phyloP scores from a whole-genome alignment of 2,888 invertebrate genomes.

The Alsophila aescularia region DNA sequence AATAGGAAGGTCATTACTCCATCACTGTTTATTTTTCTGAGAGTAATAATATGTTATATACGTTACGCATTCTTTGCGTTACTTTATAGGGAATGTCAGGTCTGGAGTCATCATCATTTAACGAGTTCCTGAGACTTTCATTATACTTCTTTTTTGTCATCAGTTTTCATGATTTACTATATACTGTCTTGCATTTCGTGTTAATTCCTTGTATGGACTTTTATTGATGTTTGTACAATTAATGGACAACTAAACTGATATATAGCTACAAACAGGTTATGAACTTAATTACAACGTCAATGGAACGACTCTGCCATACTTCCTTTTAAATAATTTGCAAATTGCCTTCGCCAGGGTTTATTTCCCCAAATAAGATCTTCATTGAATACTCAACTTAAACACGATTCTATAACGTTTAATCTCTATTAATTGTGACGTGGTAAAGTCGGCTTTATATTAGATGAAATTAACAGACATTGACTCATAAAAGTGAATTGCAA shows the following conservation, averaged over 20 bases:
- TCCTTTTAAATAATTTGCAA: slow-evolving; percentile 55
- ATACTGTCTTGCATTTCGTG: not conserved
- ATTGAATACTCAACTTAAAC: slow-evolving; percentile 33
- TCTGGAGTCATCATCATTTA: slow-evolving; percentile 70
- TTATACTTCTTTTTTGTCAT: not conserved
- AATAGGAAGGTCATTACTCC: slow-evolving; percentile 37
- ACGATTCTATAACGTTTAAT: slow-evolving; percentile 4
- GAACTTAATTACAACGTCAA: slow-evolving; percentile 43
- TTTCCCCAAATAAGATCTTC: slow-evolving; percentile 50
- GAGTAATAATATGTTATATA: slow-evolving; percentile 69
- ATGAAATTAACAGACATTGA: no score
- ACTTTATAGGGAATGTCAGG: slow-evolving; percentile 57
- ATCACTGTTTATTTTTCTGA: slow-evolving; percentile 48
- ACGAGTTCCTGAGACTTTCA: slow-evolving; percentile 36
- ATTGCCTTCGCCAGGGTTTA: slow-evolving; percentile 44
- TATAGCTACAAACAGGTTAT: slow-evolving; percentile 41
- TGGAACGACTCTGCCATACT: slow-evolving; percentile 44
- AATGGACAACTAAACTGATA: slow-evolving; percentile 27
- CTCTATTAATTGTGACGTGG: no score
- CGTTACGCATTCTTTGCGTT: slow-evolving; percentile 67
- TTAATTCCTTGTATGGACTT: slow-evolving; percentile 10
- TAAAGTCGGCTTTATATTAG: no score
- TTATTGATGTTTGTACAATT: slow-evolving; percentile 25
- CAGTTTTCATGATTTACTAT: slow-evolving; percentile 4
- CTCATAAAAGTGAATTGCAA: no score